Percentiles rank a stretch among this genome's conserved stretches.
Evolutionary conservation across 2,113 vertebrate species (phyloP).

Genomic region (Apeltes quadracus): DNA sequence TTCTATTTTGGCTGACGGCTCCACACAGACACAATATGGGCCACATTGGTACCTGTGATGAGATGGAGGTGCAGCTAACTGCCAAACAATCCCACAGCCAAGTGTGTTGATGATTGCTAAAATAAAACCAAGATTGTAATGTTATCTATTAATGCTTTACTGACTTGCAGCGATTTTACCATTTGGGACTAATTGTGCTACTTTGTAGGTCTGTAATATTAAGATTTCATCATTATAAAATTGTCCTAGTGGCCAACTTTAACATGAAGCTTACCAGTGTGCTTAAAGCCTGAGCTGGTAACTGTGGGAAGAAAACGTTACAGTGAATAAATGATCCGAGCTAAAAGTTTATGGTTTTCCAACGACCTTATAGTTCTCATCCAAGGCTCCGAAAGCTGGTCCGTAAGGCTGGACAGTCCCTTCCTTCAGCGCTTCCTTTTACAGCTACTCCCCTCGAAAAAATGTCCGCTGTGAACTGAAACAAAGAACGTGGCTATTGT

Average conservation of each 20-base stretch:
- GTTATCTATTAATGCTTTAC: neutral
- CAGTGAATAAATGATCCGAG: neutral
- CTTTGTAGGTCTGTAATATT: neutral
- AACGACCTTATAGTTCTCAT: too few species aligned
- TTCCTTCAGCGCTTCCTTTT: too few species aligned
- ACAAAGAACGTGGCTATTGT: too few species aligned
- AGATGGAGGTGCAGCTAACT: constrained; percentile 1
- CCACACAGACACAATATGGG: constrained; percentile 49
- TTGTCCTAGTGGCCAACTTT: neutral
- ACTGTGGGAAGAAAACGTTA: neutral
- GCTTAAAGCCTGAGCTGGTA: neutral
- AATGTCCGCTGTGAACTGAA: too few species aligned
- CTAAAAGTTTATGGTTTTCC: too few species aligned
- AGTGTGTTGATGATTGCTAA: neutral
- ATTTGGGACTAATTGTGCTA: neutral
- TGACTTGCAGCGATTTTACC: neutral
- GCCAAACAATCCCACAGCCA: constrained; percentile 44
- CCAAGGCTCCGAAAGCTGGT: too few species aligned
- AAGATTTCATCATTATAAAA: neutral
- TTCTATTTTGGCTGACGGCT: constrained; percentile 44
- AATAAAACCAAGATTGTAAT: neutral
- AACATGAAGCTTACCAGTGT: neutral
- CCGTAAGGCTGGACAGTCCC: too few species aligned
- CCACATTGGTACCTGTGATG: constrained; percentile 65
- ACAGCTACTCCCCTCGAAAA: too few species aligned